Percentiles rank a stretch among this genome's conserved stretches.
phyloP scores from a whole-genome alignment of 2,797 vertebrate genomes.

The Vipera latastei region DNA sequence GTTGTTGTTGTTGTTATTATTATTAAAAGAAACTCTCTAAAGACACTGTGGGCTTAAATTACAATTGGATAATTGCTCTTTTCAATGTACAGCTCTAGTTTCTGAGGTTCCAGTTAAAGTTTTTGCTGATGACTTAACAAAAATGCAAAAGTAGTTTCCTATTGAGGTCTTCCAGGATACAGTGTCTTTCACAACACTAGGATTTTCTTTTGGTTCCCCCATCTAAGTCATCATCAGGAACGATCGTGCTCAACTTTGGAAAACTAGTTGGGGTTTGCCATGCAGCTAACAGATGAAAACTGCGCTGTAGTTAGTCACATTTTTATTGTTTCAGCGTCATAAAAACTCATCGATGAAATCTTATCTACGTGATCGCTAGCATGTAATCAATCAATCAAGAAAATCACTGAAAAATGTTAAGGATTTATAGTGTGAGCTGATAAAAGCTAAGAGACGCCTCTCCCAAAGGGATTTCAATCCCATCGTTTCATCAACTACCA shows the following conservation, averaged over 20 bases:
- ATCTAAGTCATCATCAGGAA: background rate
- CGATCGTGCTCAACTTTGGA: background rate
- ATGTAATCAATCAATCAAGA: background rate
- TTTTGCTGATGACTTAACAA: background rate
- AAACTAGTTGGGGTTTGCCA: background rate
- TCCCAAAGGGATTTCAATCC: background rate
- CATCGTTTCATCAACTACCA: background rate
- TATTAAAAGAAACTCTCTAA: background rate
- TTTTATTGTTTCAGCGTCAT: background rate
- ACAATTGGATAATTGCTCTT: background rate
- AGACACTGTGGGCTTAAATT: background rate
- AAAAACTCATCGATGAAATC: background rate
- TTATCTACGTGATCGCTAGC: background rate
- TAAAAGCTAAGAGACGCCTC: background rate
- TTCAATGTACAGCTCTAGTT: background rate
- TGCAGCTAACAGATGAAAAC: background rate
- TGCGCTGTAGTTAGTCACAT: background rate
- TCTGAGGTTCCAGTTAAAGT: background rate
- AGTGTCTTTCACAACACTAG: background rate
- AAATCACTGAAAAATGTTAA: background rate
- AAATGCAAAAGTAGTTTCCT: background rate
- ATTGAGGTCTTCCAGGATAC: background rate
- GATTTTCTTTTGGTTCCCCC: background rate
- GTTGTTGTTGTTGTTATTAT: background rate
- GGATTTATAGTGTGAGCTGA: background rate